A percentile compares a stretch with the other conserved stretches of the same genome.
Evolutionary conservation across 2,113 vertebrate genomes (phyloP).

Genomic region (Rattus norvegicus): DNA sequence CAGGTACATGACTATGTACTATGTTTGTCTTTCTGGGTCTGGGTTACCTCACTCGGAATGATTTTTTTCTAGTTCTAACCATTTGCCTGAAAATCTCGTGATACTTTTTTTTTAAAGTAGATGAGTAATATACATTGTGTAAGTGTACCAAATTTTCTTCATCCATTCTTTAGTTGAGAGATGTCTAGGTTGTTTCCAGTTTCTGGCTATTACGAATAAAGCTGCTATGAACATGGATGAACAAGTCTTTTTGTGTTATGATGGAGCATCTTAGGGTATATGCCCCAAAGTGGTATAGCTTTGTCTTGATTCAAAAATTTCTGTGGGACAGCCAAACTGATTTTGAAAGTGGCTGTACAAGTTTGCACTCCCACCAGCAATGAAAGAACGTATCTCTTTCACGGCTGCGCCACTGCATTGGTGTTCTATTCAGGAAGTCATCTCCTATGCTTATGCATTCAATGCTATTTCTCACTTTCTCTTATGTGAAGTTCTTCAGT

Average conservation of each 20-base stretch:
- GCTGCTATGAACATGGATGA: background rate
- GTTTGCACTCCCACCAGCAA: background rate
- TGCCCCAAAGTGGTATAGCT: background rate
- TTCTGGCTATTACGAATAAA: background rate
- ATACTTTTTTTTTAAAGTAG: background rate
- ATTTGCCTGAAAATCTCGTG: background rate
- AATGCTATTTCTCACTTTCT: no score
- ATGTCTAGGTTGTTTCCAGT: background rate
- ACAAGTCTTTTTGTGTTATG: background rate
- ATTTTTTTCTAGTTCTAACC: background rate
- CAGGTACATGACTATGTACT: no score
- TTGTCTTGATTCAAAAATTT: background rate
- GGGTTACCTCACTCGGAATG: background rate
- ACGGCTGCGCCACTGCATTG: no score
- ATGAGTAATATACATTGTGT: background rate
- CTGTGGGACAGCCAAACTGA: background rate
- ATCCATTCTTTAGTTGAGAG: background rate
- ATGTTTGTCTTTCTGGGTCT: background rate
- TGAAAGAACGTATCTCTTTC: background rate
- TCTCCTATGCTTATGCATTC: no score
- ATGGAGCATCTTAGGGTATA: background rate
- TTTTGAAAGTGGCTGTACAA: background rate
- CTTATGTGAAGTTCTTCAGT: no score
- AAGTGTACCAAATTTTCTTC: background rate
- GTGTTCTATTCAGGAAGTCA: no score